Evolutionary conservation across 1,140 invertebrate species (phyloP), one percentile per base, ranked within the genome.

Genomic region (Atta colombica): DNA sequence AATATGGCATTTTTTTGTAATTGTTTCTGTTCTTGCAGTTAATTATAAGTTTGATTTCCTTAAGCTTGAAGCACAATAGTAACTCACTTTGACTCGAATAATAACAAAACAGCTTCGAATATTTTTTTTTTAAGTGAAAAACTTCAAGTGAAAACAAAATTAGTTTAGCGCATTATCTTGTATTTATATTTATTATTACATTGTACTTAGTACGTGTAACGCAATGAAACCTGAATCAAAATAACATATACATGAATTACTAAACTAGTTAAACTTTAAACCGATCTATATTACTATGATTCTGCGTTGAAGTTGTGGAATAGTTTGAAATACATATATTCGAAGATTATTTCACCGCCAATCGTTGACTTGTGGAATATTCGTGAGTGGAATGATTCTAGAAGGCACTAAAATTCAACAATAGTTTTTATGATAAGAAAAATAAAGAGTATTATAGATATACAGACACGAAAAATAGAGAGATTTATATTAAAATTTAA

Each of bases 131-230:
- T 60, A 25, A 6, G 39, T 16, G 18, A 75, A 1, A 58, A 74
- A 21, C 12, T n/a, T 25, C 25, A 25, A 25, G 25, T 25, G 25
- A 25, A 25, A 58, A 55, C 0, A 10, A 21, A 60, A 75, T 35
- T 1, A 75, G 14, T 75, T 75, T 60, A 39, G 12, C n/a, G n/a
- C 3, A 12, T 61, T 25, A 39, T 18, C 12, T 2, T 14, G 12
- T 39, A 35, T 72, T 55, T 74, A 60, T 16, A 12, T 68, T 74
- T 35, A 45, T 45, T 45, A 16, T 60, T 75, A 60, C n/a, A 39
- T 74, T 58, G 1, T 35, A 35, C 53, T 21, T 55, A 7, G 18
- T 21, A 60, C n/a, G 21, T 28, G 16, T 45, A 45, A 28, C 16
- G 75, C 16, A n/a, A 31, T 51, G 39, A 51, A 69, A 69, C 3